phyloP scores from a whole-genome alignment of 2,888 invertebrate species.

The Gnatocerus cornutus region DNA sequence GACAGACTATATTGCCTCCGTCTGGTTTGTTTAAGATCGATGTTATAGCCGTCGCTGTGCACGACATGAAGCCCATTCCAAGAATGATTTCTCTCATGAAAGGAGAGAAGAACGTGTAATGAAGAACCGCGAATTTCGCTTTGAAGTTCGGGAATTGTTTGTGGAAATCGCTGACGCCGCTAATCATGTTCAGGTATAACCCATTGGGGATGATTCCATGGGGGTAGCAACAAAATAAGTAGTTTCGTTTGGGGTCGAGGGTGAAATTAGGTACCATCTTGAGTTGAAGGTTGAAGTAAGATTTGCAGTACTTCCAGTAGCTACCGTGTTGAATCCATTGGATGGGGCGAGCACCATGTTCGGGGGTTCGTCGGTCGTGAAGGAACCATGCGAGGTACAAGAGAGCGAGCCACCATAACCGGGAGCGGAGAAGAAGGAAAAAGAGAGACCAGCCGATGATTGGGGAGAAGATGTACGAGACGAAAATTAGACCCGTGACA shows the following conservation, averaged over 20 bases:
- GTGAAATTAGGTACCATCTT: slow-evolving; percentile 90
- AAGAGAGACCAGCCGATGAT: background rate
- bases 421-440: slow-evolving; percentile 72
- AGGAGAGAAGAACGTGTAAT: slow-evolving; percentile 81
- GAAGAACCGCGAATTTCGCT: slow-evolving; percentile 74
- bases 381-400: slow-evolving; percentile 79
- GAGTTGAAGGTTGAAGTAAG: slow-evolving; percentile 90
- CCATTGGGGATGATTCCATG: slow-evolving; percentile 90
- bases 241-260: slow-evolving; percentile 85
- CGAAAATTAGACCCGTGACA: background rate
- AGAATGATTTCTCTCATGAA: slow-evolving; percentile 80
- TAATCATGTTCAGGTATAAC: slow-evolving; percentile 68
- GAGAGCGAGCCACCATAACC: slow-evolving; percentile 74
- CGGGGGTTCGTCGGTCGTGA: slow-evolving; percentile 76
- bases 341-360: slow-evolving; percentile 71
- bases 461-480: background rate
- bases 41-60: slow-evolving; percentile 79
- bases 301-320: slow-evolving; percentile 83
- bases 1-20: slow-evolving; percentile 78
- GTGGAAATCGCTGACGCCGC: slow-evolving; percentile 65
- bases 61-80: slow-evolving; percentile 73
- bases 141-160: slow-evolving; percentile 73
- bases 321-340: slow-evolving; percentile 75
- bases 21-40: slow-evolving; percentile 74
- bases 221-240: slow-evolving; percentile 91